phyloP scores from a whole-genome alignment of 2,888 invertebrate species.

The Tortrix viridana region DNA sequence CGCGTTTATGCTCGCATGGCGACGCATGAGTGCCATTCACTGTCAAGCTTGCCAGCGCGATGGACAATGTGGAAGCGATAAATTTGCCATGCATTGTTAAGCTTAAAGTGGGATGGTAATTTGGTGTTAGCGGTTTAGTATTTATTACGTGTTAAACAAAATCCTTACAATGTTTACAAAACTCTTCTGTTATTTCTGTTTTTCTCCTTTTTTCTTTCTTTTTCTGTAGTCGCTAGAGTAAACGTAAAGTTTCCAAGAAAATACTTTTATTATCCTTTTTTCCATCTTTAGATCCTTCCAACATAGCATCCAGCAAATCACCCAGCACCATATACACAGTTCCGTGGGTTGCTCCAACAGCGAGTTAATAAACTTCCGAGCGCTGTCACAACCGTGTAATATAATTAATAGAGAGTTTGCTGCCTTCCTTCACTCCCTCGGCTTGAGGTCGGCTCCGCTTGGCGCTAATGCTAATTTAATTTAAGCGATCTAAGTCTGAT shows the following conservation, averaged over 20 bases:
- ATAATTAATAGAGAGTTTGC: conserved; percentile 70
- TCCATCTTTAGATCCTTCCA: not conserved
- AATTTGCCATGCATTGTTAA: not conserved
- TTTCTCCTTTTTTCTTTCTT: no score
- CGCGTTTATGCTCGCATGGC: conserved; percentile 6
- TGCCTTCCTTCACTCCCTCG: conserved; percentile 53
- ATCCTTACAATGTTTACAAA: no score
- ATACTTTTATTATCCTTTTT: not conserved
- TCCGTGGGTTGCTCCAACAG: conserved; percentile 29
- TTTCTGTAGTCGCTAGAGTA: no score
- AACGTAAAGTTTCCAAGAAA: no score
- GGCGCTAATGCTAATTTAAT: conserved; percentile 26
- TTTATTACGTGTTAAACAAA: no score
- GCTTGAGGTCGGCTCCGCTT: conserved; percentile 48
- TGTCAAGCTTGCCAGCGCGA: conserved; percentile 11
- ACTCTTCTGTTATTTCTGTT: no score
- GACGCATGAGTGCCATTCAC: conserved; percentile 21
- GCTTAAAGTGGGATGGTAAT: not conserved
- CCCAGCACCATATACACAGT: conserved; percentile 4
- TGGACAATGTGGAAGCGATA: conserved; percentile 1
- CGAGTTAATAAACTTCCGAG: conserved; percentile 50
- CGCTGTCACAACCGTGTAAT: conserved; percentile 65
- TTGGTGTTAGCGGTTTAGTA: not conserved
- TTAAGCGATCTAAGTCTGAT: no score
- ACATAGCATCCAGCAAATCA: not conserved